Evolutionary conservation across 23 tunicate genomes (phyloP).

Genomic region (Phallusia fumigata): DNA sequence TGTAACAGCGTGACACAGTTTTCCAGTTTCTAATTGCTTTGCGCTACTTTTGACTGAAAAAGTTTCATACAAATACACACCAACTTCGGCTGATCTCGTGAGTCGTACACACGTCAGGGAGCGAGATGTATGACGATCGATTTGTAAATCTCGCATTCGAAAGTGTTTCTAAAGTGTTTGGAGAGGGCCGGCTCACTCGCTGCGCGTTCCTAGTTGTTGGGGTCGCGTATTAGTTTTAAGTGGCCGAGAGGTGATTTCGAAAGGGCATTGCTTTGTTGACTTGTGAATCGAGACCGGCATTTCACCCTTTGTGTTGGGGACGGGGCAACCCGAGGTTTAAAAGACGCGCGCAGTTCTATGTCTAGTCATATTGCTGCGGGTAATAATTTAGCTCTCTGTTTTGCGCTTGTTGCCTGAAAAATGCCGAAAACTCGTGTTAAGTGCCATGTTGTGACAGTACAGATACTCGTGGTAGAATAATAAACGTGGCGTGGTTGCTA

Average conservation of each 20-base stretch:
- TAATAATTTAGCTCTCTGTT: too few species aligned
- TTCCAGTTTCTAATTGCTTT: neutral
- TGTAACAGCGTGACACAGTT: neutral
- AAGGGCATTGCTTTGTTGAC: neutral
- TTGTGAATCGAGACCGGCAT: neutral
- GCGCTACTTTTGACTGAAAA: too few species aligned
- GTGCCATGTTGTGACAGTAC: too few species aligned
- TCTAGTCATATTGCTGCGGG: too few species aligned
- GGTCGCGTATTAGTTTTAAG: neutral
- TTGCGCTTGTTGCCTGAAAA: too few species aligned
- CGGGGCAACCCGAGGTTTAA: neutral
- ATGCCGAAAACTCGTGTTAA: too few species aligned
- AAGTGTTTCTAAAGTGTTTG: constrained; percentile 27
- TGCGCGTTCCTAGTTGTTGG: neutral
- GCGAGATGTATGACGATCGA: neutral
- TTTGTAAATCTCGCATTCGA: constrained; percentile 12
- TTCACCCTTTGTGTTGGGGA: neutral
- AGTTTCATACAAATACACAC: too few species aligned
- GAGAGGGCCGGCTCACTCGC: neutral
- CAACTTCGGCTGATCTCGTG: too few species aligned
- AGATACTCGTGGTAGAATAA: too few species aligned
- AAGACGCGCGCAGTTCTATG: neutral
- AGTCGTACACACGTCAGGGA: neutral
- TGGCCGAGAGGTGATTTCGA: neutral
- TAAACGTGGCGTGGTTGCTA: too few species aligned